Base-by-base conservation (phyloP, 1,140 invertebrate genomes). In the Leguminivora glycinivorella region DNA sequence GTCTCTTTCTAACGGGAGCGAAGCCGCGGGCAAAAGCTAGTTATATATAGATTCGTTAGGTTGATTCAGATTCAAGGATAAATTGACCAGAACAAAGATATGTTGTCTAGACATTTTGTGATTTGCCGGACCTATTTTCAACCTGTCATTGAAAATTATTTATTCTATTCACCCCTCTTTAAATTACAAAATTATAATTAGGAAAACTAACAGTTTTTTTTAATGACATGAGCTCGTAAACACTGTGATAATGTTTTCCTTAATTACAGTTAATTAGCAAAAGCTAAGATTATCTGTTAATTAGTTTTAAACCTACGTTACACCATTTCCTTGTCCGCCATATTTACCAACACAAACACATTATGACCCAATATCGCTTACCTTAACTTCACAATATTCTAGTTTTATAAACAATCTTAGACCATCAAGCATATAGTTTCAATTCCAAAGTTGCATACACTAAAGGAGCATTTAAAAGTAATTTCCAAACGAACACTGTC, bases 311-410 rank as follows among this genome's bases (percentile, higher is more conserved):
- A 9, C 47, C 14, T 1, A 43, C 17, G 2, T 43, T 43, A 60
- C 24, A 26, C 22, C 24, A 29, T 63, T 31, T 63, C 58, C 58
- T 31, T 29, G 1, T 1, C 10, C 12, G 24, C 58, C 25, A 63
- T 63, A 63, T 63, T 63, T 10, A 52, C 19, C 14, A 52, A 52
- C 26, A 19, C 26, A 31, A 31, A 63, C 34, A 63, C 58, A 63
- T 63, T 63, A 63, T 63, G 58, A 19, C 47, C 47, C 47, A 22
- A 22, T 52, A 52, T 52, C 17, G 17, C 17, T 19, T 19, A 52
- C 14, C 12, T 43, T 17, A 52, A 17, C 17, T 52, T 6, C 1
- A 22, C 12, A 22, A 52, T 7, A 22, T 3, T 17, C n/a, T 0
- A 52, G 9, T 22, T 10, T 52, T 19, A 22, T 22, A 52, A 22